phyloP scores from a whole-genome alignment of 2,888 invertebrate species.

The Cetonia aurata region DNA sequence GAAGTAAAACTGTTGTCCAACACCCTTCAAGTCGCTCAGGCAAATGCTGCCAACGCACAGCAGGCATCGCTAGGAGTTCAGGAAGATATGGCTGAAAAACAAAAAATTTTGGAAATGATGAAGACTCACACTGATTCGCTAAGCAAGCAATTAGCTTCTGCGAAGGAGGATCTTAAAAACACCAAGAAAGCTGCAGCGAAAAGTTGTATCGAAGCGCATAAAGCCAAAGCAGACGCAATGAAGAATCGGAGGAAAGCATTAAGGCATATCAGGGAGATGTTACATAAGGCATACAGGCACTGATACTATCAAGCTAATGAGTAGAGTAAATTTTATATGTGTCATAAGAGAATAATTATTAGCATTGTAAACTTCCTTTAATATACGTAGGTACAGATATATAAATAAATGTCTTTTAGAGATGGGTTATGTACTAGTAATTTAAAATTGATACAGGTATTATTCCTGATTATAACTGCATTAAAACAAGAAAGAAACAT shows the following conservation, averaged over 20 bases:
- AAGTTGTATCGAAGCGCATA: constrained; percentile 76
- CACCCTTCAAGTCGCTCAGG: constrained; percentile 69
- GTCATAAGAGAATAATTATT: too few species aligned
- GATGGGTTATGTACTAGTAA: too few species aligned
- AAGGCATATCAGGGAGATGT: background rate
- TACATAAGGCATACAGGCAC: background rate
- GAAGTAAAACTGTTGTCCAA: constrained; percentile 67
- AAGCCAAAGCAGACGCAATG: constrained; percentile 74
- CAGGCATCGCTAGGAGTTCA: constrained; percentile 73
- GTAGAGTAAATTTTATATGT: too few species aligned
- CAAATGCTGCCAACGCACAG: constrained; percentile 73
- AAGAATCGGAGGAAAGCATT: constrained; percentile 64
- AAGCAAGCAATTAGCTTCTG: constrained; percentile 73
- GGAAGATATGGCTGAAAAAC: constrained; percentile 75
- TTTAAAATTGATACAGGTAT: too few species aligned
- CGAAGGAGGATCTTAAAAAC: constrained; percentile 73
- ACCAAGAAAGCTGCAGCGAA: constrained; percentile 78
- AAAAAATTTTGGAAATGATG: constrained; percentile 76
- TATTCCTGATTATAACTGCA: too few species aligned
- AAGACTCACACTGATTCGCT: constrained; percentile 75
- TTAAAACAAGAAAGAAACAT: too few species aligned
- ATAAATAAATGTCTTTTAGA: too few species aligned
- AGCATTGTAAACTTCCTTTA: too few species aligned
- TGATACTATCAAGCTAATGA: too few species aligned
- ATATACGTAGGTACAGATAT: too few species aligned